Percentiles rank a stretch among this genome's conserved stretches.
Conservation (phyloP, 2,113 vertebrate genomes). For the Bostrychus sinensis region DNA sequence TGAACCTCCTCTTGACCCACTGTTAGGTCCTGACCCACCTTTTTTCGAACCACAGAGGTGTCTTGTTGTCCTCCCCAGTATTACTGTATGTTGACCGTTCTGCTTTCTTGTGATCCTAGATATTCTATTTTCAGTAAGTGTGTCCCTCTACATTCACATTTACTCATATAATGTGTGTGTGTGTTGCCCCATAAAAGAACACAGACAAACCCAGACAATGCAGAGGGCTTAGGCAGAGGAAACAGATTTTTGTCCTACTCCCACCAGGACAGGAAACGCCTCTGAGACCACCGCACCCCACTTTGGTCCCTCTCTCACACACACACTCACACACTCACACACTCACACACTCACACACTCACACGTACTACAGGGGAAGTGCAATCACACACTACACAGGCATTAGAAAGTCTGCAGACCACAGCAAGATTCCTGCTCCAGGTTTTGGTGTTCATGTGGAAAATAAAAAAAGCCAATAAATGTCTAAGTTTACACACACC, state of each 20-base stretch:
- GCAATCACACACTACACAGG: conserved; percentile 45
- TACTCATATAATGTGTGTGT: conserved; percentile 25
- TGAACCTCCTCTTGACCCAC: too few species aligned
- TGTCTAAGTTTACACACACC: conserved; percentile 21
- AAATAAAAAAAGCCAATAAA: conserved; percentile 57
- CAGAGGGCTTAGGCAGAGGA: conserved; percentile 70
- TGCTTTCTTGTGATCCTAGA: conserved; percentile 45
- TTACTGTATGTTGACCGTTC: neutral
- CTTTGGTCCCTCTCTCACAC: conserved; percentile 47
- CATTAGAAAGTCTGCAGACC: conserved; percentile 52
- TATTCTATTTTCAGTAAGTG: conserved; percentile 64
- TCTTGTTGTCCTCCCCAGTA: neutral
- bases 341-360: too few species aligned
- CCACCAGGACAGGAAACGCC: conserved; percentile 76
- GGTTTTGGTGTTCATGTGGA: conserved; percentile 33
- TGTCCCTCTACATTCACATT: conserved; percentile 26
- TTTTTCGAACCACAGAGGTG: too few species aligned
- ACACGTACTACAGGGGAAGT: conserved; percentile 36
- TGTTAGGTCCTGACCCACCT: too few species aligned
- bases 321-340: conserved; percentile 43
- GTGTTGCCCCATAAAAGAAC: conserved; percentile 53
- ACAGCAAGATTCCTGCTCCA: conserved; percentile 39
- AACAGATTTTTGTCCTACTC: conserved; percentile 76
- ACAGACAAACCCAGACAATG: conserved; percentile 68
- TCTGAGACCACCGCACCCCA: conserved; percentile 66